Base-by-base conservation (phyloP, 2,888 invertebrate genomes). In the Meteorus cinctellus region DNA sequence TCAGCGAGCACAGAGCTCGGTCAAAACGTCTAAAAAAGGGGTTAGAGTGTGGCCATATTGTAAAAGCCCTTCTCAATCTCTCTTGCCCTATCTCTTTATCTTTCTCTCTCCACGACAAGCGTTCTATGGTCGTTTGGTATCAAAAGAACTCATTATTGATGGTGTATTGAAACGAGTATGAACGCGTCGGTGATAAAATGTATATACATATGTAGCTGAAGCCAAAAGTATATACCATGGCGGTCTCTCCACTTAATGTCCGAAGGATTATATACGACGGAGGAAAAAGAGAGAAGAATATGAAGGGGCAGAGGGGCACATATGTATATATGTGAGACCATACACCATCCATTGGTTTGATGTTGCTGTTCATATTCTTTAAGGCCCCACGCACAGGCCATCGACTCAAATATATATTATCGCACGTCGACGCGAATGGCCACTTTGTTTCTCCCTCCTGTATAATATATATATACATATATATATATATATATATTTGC, bases 141-240 rank as follows among this genome's bases (percentile, higher is more conserved):
- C 83, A 84, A 82, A 82, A 84, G 83, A 82, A 81, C 83, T 85
- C 84, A 88, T 89, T 88, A 89, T 89, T 88, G 89, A 89, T 89
- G 88, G 89, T 84, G 87, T 88, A 89, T 89, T 88, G 89, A 89
- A 89, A 88, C 84, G 85, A 34, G 87, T 87, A 86, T 85, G 88
- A 88, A 86, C 88, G 79, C 84, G 31, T 4, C 34, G 87, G 87
- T 88, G 88, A 89, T 89, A 89, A 89, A 89, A 89, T 86, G 86
- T 27, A 31, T 29, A 48, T 12, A 59, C 19, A 59, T 59, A 60
- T 19, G 24, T 12, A 82, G 84, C 80, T 79, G 83, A 84, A 84
- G 83, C 85, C 84, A 82, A 65, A 65, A 4, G 65, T 41, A 65
- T 81, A 84, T 86, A 81, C 84, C 86, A 82, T 81, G 87, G 88